phyloP scores from a whole-genome alignment of 1,140 invertebrate genomes.

The Pseudomyrmex dendroicus region DNA sequence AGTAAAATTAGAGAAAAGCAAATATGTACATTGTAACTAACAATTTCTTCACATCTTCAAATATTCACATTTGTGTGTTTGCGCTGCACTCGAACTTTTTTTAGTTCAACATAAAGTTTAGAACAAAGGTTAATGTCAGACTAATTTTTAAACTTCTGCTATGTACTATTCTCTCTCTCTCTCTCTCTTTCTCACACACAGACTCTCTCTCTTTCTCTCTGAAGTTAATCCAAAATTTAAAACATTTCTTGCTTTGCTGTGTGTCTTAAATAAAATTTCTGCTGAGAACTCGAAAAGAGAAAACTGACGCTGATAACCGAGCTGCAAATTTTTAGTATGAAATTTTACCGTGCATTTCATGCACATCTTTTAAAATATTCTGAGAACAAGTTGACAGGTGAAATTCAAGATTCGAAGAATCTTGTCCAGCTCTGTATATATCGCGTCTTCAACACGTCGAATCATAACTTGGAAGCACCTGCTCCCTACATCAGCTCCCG shows the following conservation, averaged over 20 bases:
- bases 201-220: background rate
- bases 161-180: too few species aligned
- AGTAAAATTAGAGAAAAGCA: background rate
- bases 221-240: slow-evolving; percentile 5
- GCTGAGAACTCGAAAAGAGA: background rate
- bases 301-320: background rate
- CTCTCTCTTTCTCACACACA: too few species aligned
- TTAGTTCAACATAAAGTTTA: slow-evolving; percentile 29
- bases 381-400: background rate
- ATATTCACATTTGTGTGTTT: too few species aligned
- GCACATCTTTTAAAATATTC: too few species aligned
- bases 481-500: slow-evolving; percentile 49
- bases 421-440: slow-evolving; percentile 13
- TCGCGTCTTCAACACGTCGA: slow-evolving; percentile 53
- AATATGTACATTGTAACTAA: background rate
- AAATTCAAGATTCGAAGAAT: slow-evolving; percentile 32
- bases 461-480: slow-evolving; percentile 66
- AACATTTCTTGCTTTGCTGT: background rate
- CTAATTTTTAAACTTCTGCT: slow-evolving; percentile 9
- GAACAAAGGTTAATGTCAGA: background rate
- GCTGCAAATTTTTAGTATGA: background rate
- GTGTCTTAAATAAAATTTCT: slow-evolving; percentile 13
- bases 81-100: slow-evolving; percentile 13
- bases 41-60: too few species aligned
- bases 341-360: too few species aligned